Evolutionary conservation across 2,888 invertebrate species (phyloP), one percentile per base, ranked within the genome.

Genomic region (Eupithecia insigniata): DNA sequence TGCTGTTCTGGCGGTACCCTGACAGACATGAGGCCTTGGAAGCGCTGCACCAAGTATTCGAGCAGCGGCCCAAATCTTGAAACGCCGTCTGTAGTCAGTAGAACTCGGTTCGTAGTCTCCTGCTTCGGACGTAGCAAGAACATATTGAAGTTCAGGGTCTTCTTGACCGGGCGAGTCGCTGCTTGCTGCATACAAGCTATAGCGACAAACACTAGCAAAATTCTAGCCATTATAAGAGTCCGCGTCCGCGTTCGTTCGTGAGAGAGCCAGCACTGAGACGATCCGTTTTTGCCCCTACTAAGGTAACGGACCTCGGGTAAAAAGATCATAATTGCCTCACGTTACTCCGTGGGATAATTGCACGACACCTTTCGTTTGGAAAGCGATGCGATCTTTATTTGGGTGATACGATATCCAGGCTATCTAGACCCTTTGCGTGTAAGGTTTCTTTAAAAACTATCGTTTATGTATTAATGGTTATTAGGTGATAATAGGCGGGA

Each of bases 21-120:
- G n/a, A 96, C 95, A 0, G 97, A 97, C 90, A 96, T 96, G 79
- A 96, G 94, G 0, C 96, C 95, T 88, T 97, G 97, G 69, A 97
- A 95, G 65, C 96, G 94, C 84, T 97, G 96, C 8, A 96, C 95
- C 58, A 97, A 85, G 79, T 95, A 95, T 83, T 97, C 97, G 76
- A 97, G 85, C 66, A 96, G 88, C 1, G 96, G 96, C 8, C 97
- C 96, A 84, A 97, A 96, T 83, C 95, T 92, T 1, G 95, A 95
- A 1, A 93, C 84, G 0, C 92, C 92, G 46, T 92, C 90, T 0
- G 92, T 91, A 1, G 91, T 84, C 18, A 89, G 77, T 14, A 91
- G 80, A 39, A 92, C 85, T 22, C 91, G 87, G 67, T 91, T 90
- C 0, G 89, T 83, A 0, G 86, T 82, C 66, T 88, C 90, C 60